A percentile compares a stretch with the other conserved stretches of the same genome.
Evolutionary conservation across 1,140 invertebrate species (phyloP).

Genomic region (Heliconius melpomene): DNA sequence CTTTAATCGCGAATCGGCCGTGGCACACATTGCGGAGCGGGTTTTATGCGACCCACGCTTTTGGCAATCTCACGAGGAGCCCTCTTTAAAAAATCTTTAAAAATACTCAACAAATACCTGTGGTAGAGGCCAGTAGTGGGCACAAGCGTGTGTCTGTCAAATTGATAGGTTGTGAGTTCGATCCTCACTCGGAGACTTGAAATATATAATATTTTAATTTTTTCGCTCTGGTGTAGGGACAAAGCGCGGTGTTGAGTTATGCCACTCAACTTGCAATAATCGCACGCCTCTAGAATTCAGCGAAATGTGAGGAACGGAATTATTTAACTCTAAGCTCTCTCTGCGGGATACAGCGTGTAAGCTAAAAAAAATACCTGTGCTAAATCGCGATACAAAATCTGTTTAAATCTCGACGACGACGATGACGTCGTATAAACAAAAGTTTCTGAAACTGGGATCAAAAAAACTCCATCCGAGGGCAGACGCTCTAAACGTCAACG

Average conservation of each 20-base stretch:
- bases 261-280: too few species aligned
- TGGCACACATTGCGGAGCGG: conserved; percentile 59
- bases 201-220: too few species aligned
- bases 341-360: too few species aligned
- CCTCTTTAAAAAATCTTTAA: conserved; percentile 56
- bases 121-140: not conserved
- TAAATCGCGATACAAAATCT: conserved; percentile 7
- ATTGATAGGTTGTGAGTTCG: too few species aligned
- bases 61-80: conserved; percentile 53
- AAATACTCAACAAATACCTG: conserved; percentile 40
- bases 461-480: conserved; percentile 15
- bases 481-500: conserved; percentile 53
- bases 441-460: conserved; percentile 29
- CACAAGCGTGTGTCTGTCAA: too few species aligned
- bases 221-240: too few species aligned
- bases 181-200: too few species aligned
- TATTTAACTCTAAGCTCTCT: too few species aligned
- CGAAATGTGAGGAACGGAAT: too few species aligned
- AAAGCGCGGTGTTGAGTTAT: too few species aligned
- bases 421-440: conserved; percentile 16
- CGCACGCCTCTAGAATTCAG: too few species aligned
- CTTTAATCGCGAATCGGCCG: conserved; percentile 62
- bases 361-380: not conserved
- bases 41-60: conserved; percentile 61
- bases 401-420: conserved; percentile 1